Conservation (phyloP, 2,888 invertebrate genomes). For the Parochlus steinenii region DNA sequence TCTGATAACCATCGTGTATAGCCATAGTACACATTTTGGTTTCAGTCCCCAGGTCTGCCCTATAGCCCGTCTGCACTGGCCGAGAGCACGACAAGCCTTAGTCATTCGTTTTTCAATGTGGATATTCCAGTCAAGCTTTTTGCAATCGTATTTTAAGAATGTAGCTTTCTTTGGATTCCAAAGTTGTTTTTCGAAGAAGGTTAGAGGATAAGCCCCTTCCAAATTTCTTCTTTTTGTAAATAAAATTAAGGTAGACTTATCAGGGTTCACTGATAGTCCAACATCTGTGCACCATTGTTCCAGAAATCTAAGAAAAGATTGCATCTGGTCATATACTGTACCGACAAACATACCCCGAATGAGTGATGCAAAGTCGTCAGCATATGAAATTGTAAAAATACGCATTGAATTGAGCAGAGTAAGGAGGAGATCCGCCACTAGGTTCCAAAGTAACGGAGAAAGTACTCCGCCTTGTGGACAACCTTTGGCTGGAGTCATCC, state of each 20-base stretch:
- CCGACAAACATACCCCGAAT: background rate
- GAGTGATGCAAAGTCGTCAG: background rate
- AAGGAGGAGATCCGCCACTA: constrained; percentile 18
- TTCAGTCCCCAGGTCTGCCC: background rate
- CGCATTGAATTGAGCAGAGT: constrained; percentile 7
- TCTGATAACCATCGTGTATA: background rate
- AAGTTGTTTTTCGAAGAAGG: background rate
- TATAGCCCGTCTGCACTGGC: background rate
- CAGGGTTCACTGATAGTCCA: constrained; percentile 12
- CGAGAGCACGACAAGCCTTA: background rate
- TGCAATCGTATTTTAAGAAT: background rate
- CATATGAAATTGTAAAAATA: background rate
- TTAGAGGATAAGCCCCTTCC: background rate
- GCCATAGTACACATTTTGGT: background rate
- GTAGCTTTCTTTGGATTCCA: background rate
- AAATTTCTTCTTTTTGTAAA: constrained; percentile 5
- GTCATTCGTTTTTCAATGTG: background rate
- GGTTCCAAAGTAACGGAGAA: constrained; percentile 19
- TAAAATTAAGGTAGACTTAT: constrained; percentile 9
- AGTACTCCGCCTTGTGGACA: constrained; percentile 21
- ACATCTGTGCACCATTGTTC: constrained; percentile 9
- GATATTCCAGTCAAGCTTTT: background rate
- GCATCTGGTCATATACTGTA: background rate
- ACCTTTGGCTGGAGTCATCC: constrained; percentile 13
- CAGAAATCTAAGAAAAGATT: background rate